Evolutionary conservation across 2,888 invertebrate genomes (phyloP).

Genomic region (Heteropelma amictum): DNA sequence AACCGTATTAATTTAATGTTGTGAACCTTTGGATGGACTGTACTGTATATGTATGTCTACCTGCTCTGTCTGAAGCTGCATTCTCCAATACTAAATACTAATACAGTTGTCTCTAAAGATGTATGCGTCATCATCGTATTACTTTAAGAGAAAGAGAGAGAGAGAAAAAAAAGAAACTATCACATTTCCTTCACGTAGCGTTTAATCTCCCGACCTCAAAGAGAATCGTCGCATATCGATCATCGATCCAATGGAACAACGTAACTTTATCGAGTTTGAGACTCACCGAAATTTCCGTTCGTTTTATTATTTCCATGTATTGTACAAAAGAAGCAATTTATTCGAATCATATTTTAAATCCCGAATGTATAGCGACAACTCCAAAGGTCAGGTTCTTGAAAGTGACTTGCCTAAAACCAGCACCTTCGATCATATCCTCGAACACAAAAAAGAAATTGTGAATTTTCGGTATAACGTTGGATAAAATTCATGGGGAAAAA

Average conservation of each 20-base stretch:
- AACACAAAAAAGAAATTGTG: conserved; percentile 80
- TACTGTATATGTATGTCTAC: conserved; percentile 62
- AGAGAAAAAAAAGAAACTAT: background rate
- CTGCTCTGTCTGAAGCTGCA: conserved; percentile 64
- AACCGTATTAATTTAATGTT: conserved; percentile 65
- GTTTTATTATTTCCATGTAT: conserved; percentile 35
- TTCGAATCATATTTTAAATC: conserved; percentile 85
- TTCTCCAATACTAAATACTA: conserved; percentile 64
- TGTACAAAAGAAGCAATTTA: background rate
- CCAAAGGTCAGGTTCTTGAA: conserved; percentile 96
- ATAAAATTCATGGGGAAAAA: background rate
- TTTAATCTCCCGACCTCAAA: conserved; percentile 8
- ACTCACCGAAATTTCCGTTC: too few species aligned
- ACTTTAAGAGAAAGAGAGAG: background rate
- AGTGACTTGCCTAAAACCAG: conserved; percentile 92
- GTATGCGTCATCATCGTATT: conserved; percentile 21
- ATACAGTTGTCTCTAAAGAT: conserved; percentile 63
- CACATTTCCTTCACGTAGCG: background rate
- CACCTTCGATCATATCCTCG: conserved; percentile 90
- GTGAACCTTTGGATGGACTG: conserved; percentile 64
- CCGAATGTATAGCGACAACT: conserved; percentile 96
- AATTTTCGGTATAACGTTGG: too few species aligned
- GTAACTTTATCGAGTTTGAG: too few species aligned
- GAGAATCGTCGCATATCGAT: conserved; percentile 2
- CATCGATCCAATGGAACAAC: background rate